Evolutionary conservation across 2,797 vertebrate genomes (phyloP).

Genomic region (Hoplostethus atlanticus): DNA sequence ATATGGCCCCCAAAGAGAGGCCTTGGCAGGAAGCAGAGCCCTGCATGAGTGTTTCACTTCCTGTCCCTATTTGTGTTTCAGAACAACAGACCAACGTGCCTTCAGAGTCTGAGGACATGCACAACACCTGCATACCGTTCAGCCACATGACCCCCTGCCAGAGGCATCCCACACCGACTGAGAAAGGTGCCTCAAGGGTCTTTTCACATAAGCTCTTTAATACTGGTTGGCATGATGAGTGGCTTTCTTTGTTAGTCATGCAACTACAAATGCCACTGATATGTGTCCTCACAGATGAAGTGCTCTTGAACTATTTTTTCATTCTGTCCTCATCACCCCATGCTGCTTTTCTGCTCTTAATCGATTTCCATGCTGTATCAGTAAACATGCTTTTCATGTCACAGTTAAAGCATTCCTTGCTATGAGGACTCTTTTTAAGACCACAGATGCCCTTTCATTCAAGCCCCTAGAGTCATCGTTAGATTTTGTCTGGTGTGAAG

Average conservation of each 20-base stretch:
- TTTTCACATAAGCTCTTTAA: conserved; percentile 59
- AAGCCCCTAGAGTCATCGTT: conserved; percentile 27
- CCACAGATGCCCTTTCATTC: conserved; percentile 34
- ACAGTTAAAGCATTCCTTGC: conserved; percentile 70
- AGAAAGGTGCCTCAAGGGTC: conserved; percentile 65
- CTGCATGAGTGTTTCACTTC: conserved; percentile 27
- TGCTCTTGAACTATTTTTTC: conserved; percentile 54
- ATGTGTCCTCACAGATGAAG: conserved; percentile 69
- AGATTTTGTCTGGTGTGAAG: conserved; percentile 2
- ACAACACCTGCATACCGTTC: conserved; percentile 77
- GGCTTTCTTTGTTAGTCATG: conserved; percentile 68
- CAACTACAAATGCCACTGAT: conserved; percentile 58
- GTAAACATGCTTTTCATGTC: conserved; percentile 75
- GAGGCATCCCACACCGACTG: conserved; percentile 62
- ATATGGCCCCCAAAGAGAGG: too few relatives aligned
- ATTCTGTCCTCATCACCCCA: conserved; percentile 36
- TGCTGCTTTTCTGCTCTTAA: conserved; percentile 72
- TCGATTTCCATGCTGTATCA: conserved; percentile 81
- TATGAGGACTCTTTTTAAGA: conserved; percentile 71
- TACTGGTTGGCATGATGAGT: conserved; percentile 70
- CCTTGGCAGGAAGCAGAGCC: conserved; percentile 19
- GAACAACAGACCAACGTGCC: conserved; percentile 24
- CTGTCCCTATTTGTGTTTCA: conserved; percentile 57
- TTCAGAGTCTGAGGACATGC: conserved; percentile 43
- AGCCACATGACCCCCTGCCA: conserved; percentile 55